Percentiles rank a stretch among this genome's conserved stretches.
Conservation (phyloP, 2,797 vertebrate species). For the Protonibea diacanthus region DNA sequence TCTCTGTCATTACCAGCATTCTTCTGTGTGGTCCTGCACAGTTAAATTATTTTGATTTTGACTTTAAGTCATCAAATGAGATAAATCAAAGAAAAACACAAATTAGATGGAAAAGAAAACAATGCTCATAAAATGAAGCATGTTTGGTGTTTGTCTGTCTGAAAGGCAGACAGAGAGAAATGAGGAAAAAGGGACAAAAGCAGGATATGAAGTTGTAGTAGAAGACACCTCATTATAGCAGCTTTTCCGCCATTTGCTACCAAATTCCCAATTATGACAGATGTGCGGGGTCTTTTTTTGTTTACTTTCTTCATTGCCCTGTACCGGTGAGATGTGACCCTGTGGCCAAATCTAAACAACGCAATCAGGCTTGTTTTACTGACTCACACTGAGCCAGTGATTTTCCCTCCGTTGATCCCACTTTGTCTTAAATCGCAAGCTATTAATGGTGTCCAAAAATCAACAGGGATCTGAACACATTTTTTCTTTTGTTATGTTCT, state of each 20-base stretch:
- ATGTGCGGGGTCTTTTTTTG: slow-evolving; percentile 26
- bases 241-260: slow-evolving; percentile 42
- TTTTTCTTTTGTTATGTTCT: slow-evolving; percentile 13
- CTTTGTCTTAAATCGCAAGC: slow-evolving; percentile 43
- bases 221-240: slow-evolving; percentile 62
- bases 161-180: slow-evolving; percentile 27
- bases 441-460: slow-evolving; percentile 49
- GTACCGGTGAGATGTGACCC: slow-evolving; percentile 21
- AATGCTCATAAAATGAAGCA: background rate
- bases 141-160: background rate
- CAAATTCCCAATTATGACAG: slow-evolving; percentile 58
- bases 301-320: background rate
- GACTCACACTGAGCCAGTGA: slow-evolving; percentile 24
- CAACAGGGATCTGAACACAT: slow-evolving; percentile 9
- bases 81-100: slow-evolving; percentile 1
- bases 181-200: slow-evolving; percentile 20
- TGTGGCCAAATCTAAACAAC: slow-evolving; percentile 43
- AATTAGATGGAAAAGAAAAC: slow-evolving; percentile 1
- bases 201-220: slow-evolving; percentile 50
- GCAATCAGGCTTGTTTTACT: slow-evolving; percentile 57
- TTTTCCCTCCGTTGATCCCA: slow-evolving; percentile 39
- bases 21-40: background rate
- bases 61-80: slow-evolving; percentile 2
- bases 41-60: background rate
- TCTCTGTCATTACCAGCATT: slow-evolving; percentile 10